Evolutionary conservation across 2,797 vertebrate genomes (phyloP).

Genomic region (Tragopan temminckii): DNA sequence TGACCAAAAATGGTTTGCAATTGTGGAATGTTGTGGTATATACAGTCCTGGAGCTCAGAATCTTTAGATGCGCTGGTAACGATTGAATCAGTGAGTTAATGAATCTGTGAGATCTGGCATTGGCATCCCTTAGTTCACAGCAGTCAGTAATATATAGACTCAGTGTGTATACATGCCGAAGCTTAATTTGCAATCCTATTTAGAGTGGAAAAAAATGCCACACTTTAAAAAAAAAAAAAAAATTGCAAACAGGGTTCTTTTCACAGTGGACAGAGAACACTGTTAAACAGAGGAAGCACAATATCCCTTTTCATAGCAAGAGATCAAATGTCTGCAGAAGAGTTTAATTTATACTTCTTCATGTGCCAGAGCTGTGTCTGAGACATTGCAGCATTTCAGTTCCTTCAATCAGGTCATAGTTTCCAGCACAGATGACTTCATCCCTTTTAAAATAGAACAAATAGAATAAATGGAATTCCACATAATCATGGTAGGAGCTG

Average conservation of each 20-base stretch:
- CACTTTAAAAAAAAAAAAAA: slow-evolving; percentile 53
- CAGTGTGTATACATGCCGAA: slow-evolving; percentile 45
- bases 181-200: slow-evolving; percentile 77
- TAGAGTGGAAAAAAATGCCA: slow-evolving; percentile 72
- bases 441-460: slow-evolving; percentile 80
- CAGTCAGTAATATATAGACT: slow-evolving; percentile 60
- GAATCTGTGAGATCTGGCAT: slow-evolving; percentile 50
- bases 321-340: slow-evolving; percentile 83
- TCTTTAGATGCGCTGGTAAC: background rate
- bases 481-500: slow-evolving; percentile 69
- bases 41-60: background rate
- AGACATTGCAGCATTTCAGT: slow-evolving; percentile 78
- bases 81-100: slow-evolving; percentile 14
- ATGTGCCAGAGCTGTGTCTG: slow-evolving; percentile 78
- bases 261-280: slow-evolving; percentile 80
- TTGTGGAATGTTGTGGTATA: background rate
- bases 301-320: slow-evolving; percentile 82
- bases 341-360: slow-evolving; percentile 81
- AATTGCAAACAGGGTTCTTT: slow-evolving; percentile 79
- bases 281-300: slow-evolving; percentile 81
- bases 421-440: slow-evolving; percentile 83
- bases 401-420: slow-evolving; percentile 80
- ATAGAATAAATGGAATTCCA: slow-evolving; percentile 83
- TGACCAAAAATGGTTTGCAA: slow-evolving; percentile 39
- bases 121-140: slow-evolving; percentile 61